Evolutionary conservation across 2,113 vertebrate genomes (phyloP).

Genomic region (Uria lomvia): DNA sequence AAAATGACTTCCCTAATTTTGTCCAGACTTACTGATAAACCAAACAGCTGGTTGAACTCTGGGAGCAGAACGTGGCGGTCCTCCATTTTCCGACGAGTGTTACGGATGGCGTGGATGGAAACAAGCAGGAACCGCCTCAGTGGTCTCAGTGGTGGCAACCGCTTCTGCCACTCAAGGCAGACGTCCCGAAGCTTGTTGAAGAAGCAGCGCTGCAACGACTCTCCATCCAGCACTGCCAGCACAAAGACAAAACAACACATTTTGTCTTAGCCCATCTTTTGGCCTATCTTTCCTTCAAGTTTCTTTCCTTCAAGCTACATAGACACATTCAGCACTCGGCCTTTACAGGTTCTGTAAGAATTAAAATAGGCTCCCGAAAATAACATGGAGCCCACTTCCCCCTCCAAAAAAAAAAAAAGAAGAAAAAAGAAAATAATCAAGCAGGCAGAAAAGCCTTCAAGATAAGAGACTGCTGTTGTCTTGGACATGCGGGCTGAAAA

Average conservation of each 20-base stretch:
- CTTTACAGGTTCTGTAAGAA: not conserved
- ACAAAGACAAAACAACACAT: not conserved
- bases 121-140: slow-evolving; percentile 60
- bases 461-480: not conserved
- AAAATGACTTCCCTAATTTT: not conserved
- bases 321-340: not conserved
- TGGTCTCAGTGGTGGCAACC: not conserved
- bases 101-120: slow-evolving; percentile 87
- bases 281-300: not conserved
- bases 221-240: slow-evolving; percentile 78
- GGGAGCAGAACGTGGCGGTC: slow-evolving; percentile 85
- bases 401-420: not conserved
- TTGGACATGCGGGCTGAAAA: not conserved
- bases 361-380: not conserved
- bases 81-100: slow-evolving; percentile 93
- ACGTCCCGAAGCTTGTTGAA: slow-evolving; percentile 82
- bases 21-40: slow-evolving; percentile 74
- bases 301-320: not conserved
- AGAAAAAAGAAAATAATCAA: not conserved
- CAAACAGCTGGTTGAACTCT: slow-evolving; percentile 87
- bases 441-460: not conserved
- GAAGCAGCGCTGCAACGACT: slow-evolving; percentile 74
- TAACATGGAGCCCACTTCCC: rapidly evolving
- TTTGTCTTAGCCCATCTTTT: not conserved
- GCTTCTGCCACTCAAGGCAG: slow-evolving; percentile 74